A percentile compares a stretch with the other conserved stretches of the same genome.
Evolutionary conservation across 2,888 invertebrate genomes (phyloP).

Genomic region (Parnassius orleans): DNA sequence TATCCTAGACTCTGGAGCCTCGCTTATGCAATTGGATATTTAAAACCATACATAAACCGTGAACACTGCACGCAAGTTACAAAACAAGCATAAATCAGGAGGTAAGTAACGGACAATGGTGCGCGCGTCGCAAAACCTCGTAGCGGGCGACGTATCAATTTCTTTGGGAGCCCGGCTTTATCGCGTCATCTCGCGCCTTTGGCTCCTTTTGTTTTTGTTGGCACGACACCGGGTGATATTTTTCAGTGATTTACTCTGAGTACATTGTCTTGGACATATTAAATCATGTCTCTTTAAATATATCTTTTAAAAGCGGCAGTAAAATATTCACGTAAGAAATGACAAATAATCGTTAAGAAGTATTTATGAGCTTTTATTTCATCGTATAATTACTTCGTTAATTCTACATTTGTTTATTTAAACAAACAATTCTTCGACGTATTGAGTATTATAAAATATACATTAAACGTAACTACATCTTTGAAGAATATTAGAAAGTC

Average conservation of each 20-base stretch:
- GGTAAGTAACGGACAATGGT: slow-evolving; percentile 38
- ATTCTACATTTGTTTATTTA: too few species aligned
- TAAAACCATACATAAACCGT: too few species aligned
- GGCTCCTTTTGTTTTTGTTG: slow-evolving; percentile 30
- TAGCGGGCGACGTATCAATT: slow-evolving; percentile 49
- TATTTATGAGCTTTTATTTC: slow-evolving; percentile 18
- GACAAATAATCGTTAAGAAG: slow-evolving; percentile 21
- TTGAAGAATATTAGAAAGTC: too few species aligned
- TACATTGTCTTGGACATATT: slow-evolving; percentile 22
- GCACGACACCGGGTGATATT: slow-evolving; percentile 27
- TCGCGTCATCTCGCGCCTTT: slow-evolving; percentile 31
- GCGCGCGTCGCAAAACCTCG: slow-evolving; percentile 38
- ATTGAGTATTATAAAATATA: too few species aligned
- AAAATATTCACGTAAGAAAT: slow-evolving; percentile 25
- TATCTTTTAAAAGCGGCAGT: slow-evolving; percentile 23
- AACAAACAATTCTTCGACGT: too few species aligned
- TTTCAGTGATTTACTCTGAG: slow-evolving; percentile 25
- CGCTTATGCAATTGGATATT: too few species aligned
- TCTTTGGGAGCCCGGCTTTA: slow-evolving; percentile 35
- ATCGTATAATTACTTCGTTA: not conserved
- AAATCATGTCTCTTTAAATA: slow-evolving; percentile 28
- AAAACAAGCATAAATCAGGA: slow-evolving; percentile 36
- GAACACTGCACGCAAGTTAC: slow-evolving; percentile 5
- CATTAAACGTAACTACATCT: too few species aligned
- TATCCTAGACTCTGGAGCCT: too few species aligned